A percentile compares a stretch with the other conserved stretches of the same genome.
Evolutionary conservation across 1,140 invertebrate genomes (phyloP).

Genomic region (Trichomalopsis sarcophagae): DNA sequence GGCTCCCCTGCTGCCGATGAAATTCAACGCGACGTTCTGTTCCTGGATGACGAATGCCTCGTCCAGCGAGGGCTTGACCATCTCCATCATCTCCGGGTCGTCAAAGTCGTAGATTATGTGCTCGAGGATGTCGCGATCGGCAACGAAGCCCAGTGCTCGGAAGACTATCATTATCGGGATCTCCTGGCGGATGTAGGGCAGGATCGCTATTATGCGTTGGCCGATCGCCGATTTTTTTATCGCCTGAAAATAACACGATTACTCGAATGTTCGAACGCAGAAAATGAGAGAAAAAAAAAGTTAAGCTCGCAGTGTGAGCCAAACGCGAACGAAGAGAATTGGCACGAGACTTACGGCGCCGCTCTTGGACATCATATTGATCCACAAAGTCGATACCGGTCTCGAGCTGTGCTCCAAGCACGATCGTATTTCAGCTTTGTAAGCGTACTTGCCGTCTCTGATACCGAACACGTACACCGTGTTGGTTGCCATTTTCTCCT

Average conservation of each 20-base stretch:
- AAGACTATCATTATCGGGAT: constrained; percentile 99
- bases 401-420: constrained; percentile 94
- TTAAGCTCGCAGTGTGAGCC: not conserved
- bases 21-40: constrained; percentile 97
- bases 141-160: constrained; percentile 96
- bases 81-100: constrained; percentile 99
- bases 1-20: constrained; percentile 96
- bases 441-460: constrained; percentile 98
- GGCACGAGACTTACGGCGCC: constrained; percentile 77
- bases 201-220: constrained; percentile 95
- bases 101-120: constrained; percentile 99
- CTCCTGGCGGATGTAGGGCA: constrained; percentile 99
- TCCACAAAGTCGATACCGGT: constrained; percentile 97
- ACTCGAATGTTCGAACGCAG: too few species aligned
- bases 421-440: constrained; percentile 96
- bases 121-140: constrained; percentile 97
- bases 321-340: not conserved
- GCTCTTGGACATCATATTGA: constrained; percentile 98
- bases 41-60: constrained; percentile 99
- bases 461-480: constrained; percentile 99
- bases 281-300: too few species aligned
- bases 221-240: constrained; percentile 61
- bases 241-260: constrained; percentile 39
- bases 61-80: constrained; percentile 98
- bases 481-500: constrained; percentile 99